Evolutionary conservation across 2,797 vertebrate species (phyloP).

Genomic region (Acipenser ruthenus): DNA sequence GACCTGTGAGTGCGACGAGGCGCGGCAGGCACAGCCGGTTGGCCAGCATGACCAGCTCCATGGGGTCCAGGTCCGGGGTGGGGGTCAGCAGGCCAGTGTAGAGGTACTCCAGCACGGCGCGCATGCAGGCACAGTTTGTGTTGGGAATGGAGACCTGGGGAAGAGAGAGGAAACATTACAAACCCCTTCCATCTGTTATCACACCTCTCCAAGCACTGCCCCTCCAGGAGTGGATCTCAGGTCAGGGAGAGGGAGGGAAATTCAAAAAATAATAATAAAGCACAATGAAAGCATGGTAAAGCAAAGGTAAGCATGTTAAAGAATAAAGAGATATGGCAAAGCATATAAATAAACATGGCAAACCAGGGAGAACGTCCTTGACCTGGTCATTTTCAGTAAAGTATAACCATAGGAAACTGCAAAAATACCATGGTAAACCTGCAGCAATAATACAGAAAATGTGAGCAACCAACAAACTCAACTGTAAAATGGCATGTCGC

Average conservation of each 20-base stretch:
- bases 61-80: slow-evolving; percentile 62
- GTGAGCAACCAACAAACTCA: no score
- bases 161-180: slow-evolving; percentile 4
- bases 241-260: slow-evolving; percentile 8
- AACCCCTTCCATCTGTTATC: slow-evolving; percentile 17
- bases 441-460: no score
- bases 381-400: no score
- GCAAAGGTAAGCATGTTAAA: slow-evolving; percentile 12
- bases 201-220: slow-evolving; percentile 21
- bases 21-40: slow-evolving; percentile 81
- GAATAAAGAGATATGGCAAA: not conserved
- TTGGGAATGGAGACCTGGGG: slow-evolving; percentile 73
- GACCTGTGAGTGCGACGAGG: slow-evolving; percentile 78
- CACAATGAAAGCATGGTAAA: slow-evolving; percentile 10
- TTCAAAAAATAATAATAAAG: slow-evolving; percentile 9
- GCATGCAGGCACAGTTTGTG: slow-evolving; percentile 71
- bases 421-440: no score
- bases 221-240: slow-evolving; percentile 23
- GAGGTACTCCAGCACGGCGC: slow-evolving; percentile 75
- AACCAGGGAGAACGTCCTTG: no score
- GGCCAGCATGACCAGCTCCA: slow-evolving; percentile 73
- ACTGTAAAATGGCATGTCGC: no score
- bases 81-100: slow-evolving; percentile 75
- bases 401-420: no score
- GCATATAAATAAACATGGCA: no score